These are phyloP conservation scores for Drosophila silvestris DNA, from an alignment of 2,888 invertebrate genomes.

Conservation along the genomic window DNA sequence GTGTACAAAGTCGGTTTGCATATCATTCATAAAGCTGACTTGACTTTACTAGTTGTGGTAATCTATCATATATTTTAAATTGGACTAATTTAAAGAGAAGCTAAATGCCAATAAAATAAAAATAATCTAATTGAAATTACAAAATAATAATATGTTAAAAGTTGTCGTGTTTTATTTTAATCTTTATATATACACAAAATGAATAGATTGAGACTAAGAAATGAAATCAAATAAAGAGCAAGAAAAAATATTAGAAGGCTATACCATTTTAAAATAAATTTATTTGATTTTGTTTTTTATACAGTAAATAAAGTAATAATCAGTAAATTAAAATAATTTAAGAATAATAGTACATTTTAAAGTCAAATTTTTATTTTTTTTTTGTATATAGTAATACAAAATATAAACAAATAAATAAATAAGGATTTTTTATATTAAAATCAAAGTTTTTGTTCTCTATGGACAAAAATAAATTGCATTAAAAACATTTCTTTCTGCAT, in stretches of 20 bases:
- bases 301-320: background rate
- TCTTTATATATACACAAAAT: background rate
- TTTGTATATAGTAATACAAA: background rate
- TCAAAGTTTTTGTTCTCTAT: background rate
- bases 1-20: background rate
- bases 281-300: background rate
- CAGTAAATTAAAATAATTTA: background rate
- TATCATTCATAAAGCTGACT: slow-evolving; percentile 30
- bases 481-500: background rate
- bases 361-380: background rate
- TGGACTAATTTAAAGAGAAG: background rate
- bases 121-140: background rate
- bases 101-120: background rate
- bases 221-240: background rate
- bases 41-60: background rate
- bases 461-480: background rate
- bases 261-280: background rate
- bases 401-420: background rate
- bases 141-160: background rate
- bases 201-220: background rate
- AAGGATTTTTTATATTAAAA: accelerated
- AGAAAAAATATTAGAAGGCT: background rate
- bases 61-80: background rate
- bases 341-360: background rate
- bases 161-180: background rate